Percentiles rank a stretch among this genome's conserved stretches.
These are phyloP conservation scores for Sphenodon punctatus DNA, from an alignment of 2,797 vertebrate genomes.

Conservation along the genomic window DNA sequence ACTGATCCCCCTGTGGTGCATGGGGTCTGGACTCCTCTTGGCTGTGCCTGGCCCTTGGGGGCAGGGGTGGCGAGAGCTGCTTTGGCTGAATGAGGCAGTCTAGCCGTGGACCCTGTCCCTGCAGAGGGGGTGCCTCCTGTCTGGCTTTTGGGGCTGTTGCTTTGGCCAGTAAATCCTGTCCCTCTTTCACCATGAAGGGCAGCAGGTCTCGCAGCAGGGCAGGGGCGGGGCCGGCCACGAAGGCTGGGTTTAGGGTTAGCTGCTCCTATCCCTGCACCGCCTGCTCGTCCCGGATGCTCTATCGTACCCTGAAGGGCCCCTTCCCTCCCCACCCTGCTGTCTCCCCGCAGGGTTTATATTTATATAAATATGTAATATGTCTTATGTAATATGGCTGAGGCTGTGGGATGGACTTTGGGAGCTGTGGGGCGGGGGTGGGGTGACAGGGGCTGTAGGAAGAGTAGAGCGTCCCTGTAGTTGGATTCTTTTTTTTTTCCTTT, in stretches of 20 bases:
- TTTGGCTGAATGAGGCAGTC: not conserved
- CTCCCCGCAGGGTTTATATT: slow-evolving; percentile 20
- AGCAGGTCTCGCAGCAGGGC: not conserved
- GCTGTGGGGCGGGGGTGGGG: not conserved
- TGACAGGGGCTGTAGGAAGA: not conserved
- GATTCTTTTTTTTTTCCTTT: not conserved
- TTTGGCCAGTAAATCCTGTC: not conserved
- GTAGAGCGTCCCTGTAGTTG: slow-evolving; percentile 23
- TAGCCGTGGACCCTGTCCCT: not conserved
- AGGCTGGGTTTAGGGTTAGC: not conserved
- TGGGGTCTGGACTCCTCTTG: not conserved
- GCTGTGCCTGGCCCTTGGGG: no score
- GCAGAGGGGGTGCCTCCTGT: not conserved
- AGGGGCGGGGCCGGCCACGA: not conserved
- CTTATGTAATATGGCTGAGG: slow-evolving; percentile 23
- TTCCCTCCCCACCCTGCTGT: not conserved
- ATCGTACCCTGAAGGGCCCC: not conserved
- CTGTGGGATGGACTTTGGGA: not conserved
- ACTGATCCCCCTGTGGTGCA: not conserved
- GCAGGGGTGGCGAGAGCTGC: not conserved
- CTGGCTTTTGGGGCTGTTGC: not conserved
- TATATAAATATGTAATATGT: slow-evolving; percentile 47
- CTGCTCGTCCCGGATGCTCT: not conserved
- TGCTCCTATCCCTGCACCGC: not conserved
- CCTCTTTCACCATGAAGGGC: not conserved